These are phyloP conservation scores for Prunella fulvescens DNA, from an alignment of 2,113 vertebrate species.

Conservation along the genomic window DNA sequence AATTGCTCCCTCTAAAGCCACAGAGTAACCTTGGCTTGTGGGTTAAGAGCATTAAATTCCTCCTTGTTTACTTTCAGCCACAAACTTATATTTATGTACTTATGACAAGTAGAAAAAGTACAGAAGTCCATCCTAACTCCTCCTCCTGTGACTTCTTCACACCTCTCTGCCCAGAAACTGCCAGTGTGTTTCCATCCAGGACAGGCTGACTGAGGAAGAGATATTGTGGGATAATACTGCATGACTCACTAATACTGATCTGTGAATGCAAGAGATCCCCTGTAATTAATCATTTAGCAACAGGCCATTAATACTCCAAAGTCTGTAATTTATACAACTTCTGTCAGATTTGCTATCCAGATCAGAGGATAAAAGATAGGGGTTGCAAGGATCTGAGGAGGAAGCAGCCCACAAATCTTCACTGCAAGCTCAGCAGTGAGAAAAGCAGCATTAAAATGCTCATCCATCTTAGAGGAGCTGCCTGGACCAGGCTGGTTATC, in stretches of 20 bases:
- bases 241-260: neutral
- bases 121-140: neutral
- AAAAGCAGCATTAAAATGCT: neutral
- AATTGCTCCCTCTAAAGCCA: neutral
- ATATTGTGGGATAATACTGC: neutral
- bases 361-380: constrained; percentile 1
- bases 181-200: neutral
- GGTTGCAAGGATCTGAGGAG: neutral
- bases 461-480: neutral
- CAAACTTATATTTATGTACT: neutral
- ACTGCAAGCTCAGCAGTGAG: neutral
- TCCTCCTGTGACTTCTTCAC: neutral
- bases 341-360: constrained; percentile 34
- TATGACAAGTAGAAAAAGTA: neutral
- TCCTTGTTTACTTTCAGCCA: neutral
- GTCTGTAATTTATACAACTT: constrained; percentile 30
- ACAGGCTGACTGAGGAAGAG: neutral
- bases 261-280: neutral
- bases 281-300: constrained; percentile 41
- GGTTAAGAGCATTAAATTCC: neutral
- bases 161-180: neutral
- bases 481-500: neutral
- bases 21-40: neutral
- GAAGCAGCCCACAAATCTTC: constrained; percentile 11
- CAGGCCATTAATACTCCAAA: constrained; percentile 28